Base-by-base conservation (phyloP, 2,888 invertebrate genomes). In the Seira musarum region DNA sequence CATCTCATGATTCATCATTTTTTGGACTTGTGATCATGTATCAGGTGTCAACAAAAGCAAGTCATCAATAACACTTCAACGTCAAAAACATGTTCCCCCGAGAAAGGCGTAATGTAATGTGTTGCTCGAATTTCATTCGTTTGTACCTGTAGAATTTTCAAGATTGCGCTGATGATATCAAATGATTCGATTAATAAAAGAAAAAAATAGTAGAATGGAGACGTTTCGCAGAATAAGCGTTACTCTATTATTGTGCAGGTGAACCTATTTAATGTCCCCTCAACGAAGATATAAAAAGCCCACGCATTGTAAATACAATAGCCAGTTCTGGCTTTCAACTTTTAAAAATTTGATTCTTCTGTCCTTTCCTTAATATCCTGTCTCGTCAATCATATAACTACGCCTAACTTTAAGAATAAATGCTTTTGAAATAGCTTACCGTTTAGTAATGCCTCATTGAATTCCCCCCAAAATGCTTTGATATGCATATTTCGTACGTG, bases 1-100 rank as follows among this genome's bases (percentile, higher is more conserved):
- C 64, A 24, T 60, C 19, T 24, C 35, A 65, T 64, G 76, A 76
- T 76, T 64, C 76, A 70, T 76, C 76, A 70, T 76, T 76, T 57
- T 57, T 69, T 63, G 24, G 63, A 13, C 65, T 19, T 64, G 64
- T 63, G 68, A 75, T 40, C 61, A 40, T 49, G 75, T 49, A 46
- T 67, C 74, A 75, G 61, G 25, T 69, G 75, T 76, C 75, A 68
- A 61, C 40, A 67, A n/a, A 60, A 17, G 53, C 40, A 60, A 57
- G 17, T 57, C 57, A 57, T 57, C 57, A 57, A 57, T 57, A 57
- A 57, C 57, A 57, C 57, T 57, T 57, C 10, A 5, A 40, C 13
- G 40, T 40, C 40, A n/a, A 57, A 57, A 57, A 57, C 57, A 17
- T 57, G 57, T 57, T 57, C 57, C n/a, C n/a, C 10, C 57, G 5